Conservation (phyloP, 2,888 invertebrate genomes). For the Steinernema hermaphroditum region DNA sequence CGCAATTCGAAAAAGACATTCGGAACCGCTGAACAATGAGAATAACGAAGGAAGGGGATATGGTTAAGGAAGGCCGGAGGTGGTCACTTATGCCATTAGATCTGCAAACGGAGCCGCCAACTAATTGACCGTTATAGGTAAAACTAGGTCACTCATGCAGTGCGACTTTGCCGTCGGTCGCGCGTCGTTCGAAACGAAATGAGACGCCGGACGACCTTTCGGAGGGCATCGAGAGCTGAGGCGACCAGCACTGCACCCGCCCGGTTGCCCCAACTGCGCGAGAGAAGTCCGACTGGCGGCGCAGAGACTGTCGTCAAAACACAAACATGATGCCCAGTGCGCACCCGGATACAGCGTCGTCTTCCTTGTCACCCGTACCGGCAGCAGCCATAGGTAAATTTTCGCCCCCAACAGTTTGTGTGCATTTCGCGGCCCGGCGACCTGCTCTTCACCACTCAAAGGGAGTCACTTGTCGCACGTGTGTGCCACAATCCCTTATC, state of each 20-base stretch:
- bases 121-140: slow-evolving; percentile 25
- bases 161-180: slow-evolving; percentile 24
- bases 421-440: slow-evolving; percentile 1
- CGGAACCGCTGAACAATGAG: background rate
- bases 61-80: too few relatives aligned
- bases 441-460: slow-evolving; percentile 8
- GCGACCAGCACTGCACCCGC: slow-evolving; percentile 24
- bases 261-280: slow-evolving; percentile 27
- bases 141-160: slow-evolving; percentile 23
- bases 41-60: background rate
- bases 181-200: slow-evolving; percentile 24
- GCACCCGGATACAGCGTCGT: slow-evolving; percentile 29
- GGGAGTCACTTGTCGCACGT: background rate
- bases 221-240: slow-evolving; percentile 25
- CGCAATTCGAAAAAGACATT: background rate
- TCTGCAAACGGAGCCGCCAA: background rate
- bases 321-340: slow-evolving; percentile 29
- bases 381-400: slow-evolving; percentile 26
- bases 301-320: slow-evolving; percentile 30
- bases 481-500: too few relatives aligned
- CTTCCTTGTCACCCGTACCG: slow-evolving; percentile 23
- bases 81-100: background rate
- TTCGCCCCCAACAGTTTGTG: slow-evolving; percentile 10
- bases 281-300: slow-evolving; percentile 30
- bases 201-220: slow-evolving; percentile 31